phyloP scores from a whole-genome alignment of 2,113 vertebrate genomes.

The Morone saxatilis region DNA sequence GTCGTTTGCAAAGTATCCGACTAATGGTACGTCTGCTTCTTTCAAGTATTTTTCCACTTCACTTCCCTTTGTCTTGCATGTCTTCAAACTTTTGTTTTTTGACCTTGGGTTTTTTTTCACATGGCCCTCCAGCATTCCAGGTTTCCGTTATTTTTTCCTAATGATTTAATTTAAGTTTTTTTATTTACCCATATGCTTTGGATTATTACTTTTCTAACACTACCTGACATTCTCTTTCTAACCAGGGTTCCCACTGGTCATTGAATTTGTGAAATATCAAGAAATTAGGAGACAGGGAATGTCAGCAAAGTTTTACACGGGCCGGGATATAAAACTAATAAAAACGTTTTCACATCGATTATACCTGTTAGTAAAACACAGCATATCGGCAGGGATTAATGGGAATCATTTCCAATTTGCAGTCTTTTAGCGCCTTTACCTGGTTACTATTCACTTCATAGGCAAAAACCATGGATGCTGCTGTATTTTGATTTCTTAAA shows the following conservation, averaged over 20 bases:
- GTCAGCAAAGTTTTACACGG: slow-evolving; percentile 8
- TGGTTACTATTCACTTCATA: too few species aligned
- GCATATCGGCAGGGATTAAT: neutral
- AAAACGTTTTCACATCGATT: neutral
- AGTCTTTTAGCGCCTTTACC: too few species aligned
- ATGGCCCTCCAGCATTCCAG: slow-evolving; percentile 73
- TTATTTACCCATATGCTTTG: slow-evolving; percentile 68
- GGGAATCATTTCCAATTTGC: neutral
- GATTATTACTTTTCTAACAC: slow-evolving; percentile 74
- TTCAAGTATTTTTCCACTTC: slow-evolving; percentile 87
- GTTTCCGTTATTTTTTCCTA: slow-evolving; percentile 52
- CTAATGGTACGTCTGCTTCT: slow-evolving; percentile 99
- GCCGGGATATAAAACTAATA: neutral
- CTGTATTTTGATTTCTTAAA: neutral
- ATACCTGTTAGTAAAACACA: neutral
- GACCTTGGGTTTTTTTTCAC: slow-evolving; percentile 62
- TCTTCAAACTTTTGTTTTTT: slow-evolving; percentile 79
- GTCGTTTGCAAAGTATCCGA: slow-evolving; percentile 99
- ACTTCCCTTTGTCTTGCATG: slow-evolving; percentile 88
- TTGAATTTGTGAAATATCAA: slow-evolving; percentile 3
- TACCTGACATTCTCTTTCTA: slow-evolving; percentile 78
- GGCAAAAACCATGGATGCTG: neutral
- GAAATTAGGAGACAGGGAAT: slow-evolving; percentile 16
- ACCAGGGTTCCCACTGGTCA: slow-evolving; percentile 78
- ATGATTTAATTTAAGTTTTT: slow-evolving; percentile 17